Evolutionary conservation across 2,888 invertebrate species (phyloP).

Genomic region (Hanleya hanleyi): DNA sequence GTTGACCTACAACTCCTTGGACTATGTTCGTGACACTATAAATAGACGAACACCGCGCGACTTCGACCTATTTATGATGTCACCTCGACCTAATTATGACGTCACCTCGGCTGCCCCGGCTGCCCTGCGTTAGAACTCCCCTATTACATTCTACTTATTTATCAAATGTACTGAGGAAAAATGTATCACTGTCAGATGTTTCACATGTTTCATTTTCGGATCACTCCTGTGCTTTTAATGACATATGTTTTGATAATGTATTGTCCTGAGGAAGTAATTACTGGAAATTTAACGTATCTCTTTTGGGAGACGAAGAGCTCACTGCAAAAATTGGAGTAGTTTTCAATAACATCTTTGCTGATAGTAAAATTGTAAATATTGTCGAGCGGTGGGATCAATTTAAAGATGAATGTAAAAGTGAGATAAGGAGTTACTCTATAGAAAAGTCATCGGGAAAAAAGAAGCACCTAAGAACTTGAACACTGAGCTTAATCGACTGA

Average conservation of each 20-base stretch:
- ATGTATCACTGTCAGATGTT: neutral
- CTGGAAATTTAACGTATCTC: neutral
- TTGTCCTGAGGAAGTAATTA: neutral
- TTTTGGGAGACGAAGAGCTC: neutral
- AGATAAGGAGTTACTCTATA: neutral
- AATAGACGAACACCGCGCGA: no score
- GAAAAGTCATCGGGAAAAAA: neutral
- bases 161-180: no score
- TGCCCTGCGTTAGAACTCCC: no score
- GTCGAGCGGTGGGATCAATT: neutral
- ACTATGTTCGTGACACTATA: no score
- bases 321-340: neutral
- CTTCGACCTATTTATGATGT: no score
- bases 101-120: no score
- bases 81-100: no score
- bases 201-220: neutral
- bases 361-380: no score
- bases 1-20: no score
- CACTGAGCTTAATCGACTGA: neutral
- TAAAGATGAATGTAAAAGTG: neutral
- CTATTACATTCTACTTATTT: no score
- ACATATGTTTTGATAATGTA: neutral
- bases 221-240: neutral
- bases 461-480: neutral
- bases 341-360: neutral